Conservation (phyloP, 2,888 invertebrate genomes). For the Lissocephala sabroskyi region DNA sequence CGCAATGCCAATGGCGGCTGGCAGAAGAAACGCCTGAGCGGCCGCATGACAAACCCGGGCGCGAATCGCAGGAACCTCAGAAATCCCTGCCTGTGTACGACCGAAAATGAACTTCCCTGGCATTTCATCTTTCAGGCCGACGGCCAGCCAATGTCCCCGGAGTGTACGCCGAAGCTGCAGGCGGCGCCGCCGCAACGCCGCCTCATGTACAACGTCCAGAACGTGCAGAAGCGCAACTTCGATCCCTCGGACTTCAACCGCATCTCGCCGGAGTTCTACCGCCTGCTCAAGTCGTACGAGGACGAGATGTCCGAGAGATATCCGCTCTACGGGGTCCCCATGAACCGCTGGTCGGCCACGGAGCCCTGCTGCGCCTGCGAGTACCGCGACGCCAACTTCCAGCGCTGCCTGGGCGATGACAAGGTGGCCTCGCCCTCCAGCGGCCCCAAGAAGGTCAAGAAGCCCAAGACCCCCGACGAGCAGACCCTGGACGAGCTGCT, state of each 20-base stretch:
- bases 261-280: conserved; percentile 57
- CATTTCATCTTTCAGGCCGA: conserved; percentile 31
- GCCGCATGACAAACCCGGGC: too few relatives aligned
- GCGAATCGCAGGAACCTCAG: too few relatives aligned
- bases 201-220: conserved; percentile 23
- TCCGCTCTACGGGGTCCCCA: conserved; percentile 43
- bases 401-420: conserved; percentile 6
- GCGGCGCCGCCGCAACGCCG: conserved; percentile 22
- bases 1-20: too few relatives aligned
- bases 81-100: neutral
- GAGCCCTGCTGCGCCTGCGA: conserved; percentile 24
- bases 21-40: too few relatives aligned
- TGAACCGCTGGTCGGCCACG: conserved; percentile 16
- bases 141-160: conserved; percentile 34
- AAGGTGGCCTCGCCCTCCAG: neutral
- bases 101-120: too few relatives aligned
- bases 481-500: too few relatives aligned
- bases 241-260: conserved; percentile 41
- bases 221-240: conserved; percentile 31
- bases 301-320: conserved; percentile 29
- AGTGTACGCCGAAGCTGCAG: conserved; percentile 24
- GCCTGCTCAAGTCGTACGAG: conserved; percentile 48
- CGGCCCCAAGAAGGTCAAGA: neutral
- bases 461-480: neutral
- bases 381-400: neutral